Evolutionary conservation across 2,888 invertebrate genomes (phyloP), one percentile per base, ranked within the genome.

Genomic region (Protophormia terraenovae): DNA sequence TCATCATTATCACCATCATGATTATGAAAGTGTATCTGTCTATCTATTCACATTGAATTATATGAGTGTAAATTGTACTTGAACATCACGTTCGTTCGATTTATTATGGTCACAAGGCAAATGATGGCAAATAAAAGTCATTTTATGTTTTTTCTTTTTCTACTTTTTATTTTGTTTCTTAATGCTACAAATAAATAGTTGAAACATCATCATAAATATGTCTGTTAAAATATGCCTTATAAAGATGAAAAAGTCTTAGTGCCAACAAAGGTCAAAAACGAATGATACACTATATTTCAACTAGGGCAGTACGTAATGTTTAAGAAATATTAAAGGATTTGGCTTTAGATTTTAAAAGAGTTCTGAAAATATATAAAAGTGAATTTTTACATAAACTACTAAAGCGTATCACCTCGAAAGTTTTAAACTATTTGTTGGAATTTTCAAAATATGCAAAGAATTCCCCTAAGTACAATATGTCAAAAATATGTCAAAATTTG

Each of bases 81-180:
- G 24, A 45, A 62, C 82, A 78, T 78, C 85, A 85, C 82, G 82
- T 78, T 71, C 75, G 19, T 78, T 82, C 85, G 78, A 82, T 85
- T 85, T 85, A 85, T 85, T 85, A 85, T 78, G 82, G 82, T 75
- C 85, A 78, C 85, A 82, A 82, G 82, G 82, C 78, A 85, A 85
- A 85, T 78, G 82, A 82, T 85, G 73, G 82, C 82, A 82, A 85
- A 85, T 82, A 85, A 82, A 85, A 85, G 84, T 85, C 77, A 81
- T 84, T 81, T 84, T 69, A 73, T 85, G 67, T 77, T 29, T 75
- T 67, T n/a, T n/a, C n/a, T n/a, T n/a, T n/a, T n/a, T 72, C n/a
- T 24, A 29, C 45, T 62, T 80, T 29, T 66, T 55, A 45, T 58
- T 81, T 71, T 69, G 24, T 69, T 45, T 35, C 69, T 50, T 67